Evolutionary conservation across 1,140 invertebrate genomes (phyloP).

Genomic region (Ceratina japonica): DNA sequence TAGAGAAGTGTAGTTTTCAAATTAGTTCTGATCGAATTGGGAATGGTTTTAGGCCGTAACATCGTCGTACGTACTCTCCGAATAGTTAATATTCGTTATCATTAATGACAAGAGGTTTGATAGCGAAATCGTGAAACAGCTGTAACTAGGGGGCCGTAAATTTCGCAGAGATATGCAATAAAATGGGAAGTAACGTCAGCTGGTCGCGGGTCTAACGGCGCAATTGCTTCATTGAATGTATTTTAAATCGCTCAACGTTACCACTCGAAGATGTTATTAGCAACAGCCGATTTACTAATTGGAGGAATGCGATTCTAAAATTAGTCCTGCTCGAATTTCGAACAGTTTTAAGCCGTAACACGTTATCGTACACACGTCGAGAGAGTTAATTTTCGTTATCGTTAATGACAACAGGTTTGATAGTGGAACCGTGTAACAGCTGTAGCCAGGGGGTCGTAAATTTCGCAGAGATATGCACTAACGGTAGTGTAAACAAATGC

Average conservation of each 20-base stretch:
- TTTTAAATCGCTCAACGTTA: too few species aligned
- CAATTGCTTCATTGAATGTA: not conserved
- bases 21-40: not conserved
- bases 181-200: slow-evolving; percentile 12
- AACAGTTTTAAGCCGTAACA: not conserved
- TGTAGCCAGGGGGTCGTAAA: slow-evolving; percentile 13
- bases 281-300: too few species aligned
- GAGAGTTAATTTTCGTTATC: slow-evolving; percentile 22
- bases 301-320: too few species aligned
- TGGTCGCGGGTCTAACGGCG: not conserved
- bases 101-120: slow-evolving; percentile 24
- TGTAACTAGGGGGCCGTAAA: slow-evolving; percentile 15
- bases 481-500: slow-evolving; percentile 19
- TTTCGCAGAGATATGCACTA: slow-evolving; percentile 29
- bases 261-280: too few species aligned
- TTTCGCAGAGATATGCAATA: slow-evolving; percentile 29
- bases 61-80: slow-evolving; percentile 6
- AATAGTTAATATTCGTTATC: slow-evolving; percentile 23
- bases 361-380: slow-evolving; percentile 14
- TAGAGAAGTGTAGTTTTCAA: too few species aligned
- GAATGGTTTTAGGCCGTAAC: not conserved
- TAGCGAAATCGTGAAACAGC: slow-evolving; percentile 24
- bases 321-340: not conserved
- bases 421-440: slow-evolving; percentile 21
- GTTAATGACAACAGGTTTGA: slow-evolving; percentile 25